Base-by-base conservation (phyloP, 2,113 vertebrate genomes). In the Syngnathoides biaculeatus region DNA sequence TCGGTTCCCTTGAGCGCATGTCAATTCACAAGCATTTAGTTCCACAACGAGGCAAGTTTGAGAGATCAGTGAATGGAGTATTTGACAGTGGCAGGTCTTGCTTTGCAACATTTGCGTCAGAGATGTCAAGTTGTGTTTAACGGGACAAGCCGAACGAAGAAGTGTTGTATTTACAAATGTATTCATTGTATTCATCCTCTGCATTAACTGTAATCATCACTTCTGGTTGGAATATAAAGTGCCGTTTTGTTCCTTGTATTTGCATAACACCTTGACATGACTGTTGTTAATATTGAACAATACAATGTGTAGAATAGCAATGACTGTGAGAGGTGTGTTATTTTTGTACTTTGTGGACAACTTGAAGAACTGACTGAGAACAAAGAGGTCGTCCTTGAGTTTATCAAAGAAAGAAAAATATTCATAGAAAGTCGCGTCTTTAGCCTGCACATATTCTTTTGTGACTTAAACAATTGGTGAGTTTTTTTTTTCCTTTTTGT, bases 51-150 rank as follows among this genome's bases (percentile, higher is more conserved):
- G 75, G 56, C 53, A 47, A 74, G 76, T 77, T 71, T 74, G 68
- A 64, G 63, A 75, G 79, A 88, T 82, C 80, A 79, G 65, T 72
- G 65, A 64, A 79, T 77, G 26, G 68, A 57, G 73, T 84, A 77
- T 86, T 73, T 82, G 83, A 81, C 82, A 79, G 70, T 15, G 24
- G 68, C 83, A 77, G 63, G 67, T 60, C 22, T 47, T 72, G 59
- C 52, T 73, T 35, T 20, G 19, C 57, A 15, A 68, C 65, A 52
- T 63, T 63, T 59, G 47, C 77, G 77, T 83, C 73, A 75, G 52
- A 57, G 45, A 4, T 72, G 74, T 79, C 78, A 77, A 72, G 40
- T 74, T 76, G 64, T 30, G 39, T 35, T 68, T 48, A n/a, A n/a
- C n/a, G n/a, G n/a, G n/a, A n/a, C n/a, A n/a, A n/a, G n/a, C n/a